A percentile compares a stretch with the other conserved stretches of the same genome.
Conservation (phyloP, 1,140 invertebrate genomes). For the Spodoptera litura region DNA sequence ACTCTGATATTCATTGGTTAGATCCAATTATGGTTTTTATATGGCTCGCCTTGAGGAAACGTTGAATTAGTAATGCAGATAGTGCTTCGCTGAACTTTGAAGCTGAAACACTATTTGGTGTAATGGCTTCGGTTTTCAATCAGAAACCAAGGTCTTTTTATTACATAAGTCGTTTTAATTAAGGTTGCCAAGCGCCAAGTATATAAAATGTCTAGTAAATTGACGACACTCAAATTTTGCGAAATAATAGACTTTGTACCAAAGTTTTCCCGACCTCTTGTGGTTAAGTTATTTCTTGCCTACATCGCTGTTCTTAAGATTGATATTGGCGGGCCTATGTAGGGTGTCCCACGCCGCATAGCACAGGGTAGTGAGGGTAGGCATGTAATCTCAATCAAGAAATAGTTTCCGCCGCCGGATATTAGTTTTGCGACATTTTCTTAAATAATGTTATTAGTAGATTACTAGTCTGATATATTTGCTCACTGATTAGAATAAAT, state of each 20-base stretch:
- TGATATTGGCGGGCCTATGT: slow-evolving; percentile 25
- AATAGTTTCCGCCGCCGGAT: slow-evolving; percentile 44
- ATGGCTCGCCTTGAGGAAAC: not conserved
- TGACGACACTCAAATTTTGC: not conserved
- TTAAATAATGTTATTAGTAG: slow-evolving; percentile 36
- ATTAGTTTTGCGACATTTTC: slow-evolving; percentile 43
- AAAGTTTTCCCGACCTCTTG: slow-evolving; percentile 8
- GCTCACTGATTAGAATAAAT: not conserved
- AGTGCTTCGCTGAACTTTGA: slow-evolving; percentile 1
- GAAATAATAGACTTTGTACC: not conserved
- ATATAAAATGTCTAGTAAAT: not conserved
- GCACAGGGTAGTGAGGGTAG: slow-evolving; percentile 27
- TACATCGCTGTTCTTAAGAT: slow-evolving; percentile 5
- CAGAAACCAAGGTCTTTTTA: not conserved
- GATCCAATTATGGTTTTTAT: slow-evolving; percentile 22
- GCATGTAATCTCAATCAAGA: slow-evolving; percentile 46
- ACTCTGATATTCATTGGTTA: slow-evolving; percentile 23
- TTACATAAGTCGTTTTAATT: not conserved
- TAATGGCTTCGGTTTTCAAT: not conserved
- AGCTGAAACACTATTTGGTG: not conserved
- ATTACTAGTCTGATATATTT: not conserved
- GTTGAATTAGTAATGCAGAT: slow-evolving; percentile 5
- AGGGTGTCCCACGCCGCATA: slow-evolving; percentile 19
- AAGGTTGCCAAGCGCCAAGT: not conserved
- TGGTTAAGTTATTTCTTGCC: slow-evolving; percentile 36